Evolutionary conservation across 1,140 invertebrate genomes (phyloP).

Genomic region (Zaprionus vittiger): DNA sequence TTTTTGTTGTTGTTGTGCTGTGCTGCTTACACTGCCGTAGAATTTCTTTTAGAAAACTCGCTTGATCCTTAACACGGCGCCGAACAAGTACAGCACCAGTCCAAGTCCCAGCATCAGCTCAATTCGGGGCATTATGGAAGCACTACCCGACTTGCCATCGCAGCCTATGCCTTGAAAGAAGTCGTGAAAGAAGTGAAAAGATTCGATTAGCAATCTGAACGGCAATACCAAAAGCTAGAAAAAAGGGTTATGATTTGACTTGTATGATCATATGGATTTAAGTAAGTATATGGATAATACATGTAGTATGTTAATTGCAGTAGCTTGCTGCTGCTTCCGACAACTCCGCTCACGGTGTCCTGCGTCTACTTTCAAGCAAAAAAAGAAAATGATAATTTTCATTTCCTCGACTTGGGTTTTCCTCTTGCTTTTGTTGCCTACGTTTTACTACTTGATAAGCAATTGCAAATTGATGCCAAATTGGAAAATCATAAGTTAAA

Average conservation of each 20-base stretch:
- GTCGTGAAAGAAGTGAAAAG: conserved; percentile 17
- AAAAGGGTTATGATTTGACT: conserved; percentile 17
- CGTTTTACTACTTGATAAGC: conserved; percentile 17
- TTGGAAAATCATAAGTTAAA: conserved; percentile 23
- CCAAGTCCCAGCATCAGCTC: conserved; percentile 54
- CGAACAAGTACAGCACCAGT: conserved; percentile 53
- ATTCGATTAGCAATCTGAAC: conserved; percentile 7
- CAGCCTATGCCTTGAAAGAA: conserved; percentile 56
- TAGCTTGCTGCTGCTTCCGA: not conserved
- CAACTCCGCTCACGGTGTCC: conserved; percentile 16
- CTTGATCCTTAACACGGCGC: conserved; percentile 50
- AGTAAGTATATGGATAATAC: not conserved
- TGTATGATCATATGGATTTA: conserved; percentile 14
- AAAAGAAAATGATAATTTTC: conserved; percentile 20
- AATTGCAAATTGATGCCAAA: conserved; percentile 16
- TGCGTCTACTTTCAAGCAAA: conserved; percentile 28
- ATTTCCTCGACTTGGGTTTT: not conserved
- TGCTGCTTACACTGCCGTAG: conserved; percentile 33
- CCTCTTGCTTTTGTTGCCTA: not conserved
- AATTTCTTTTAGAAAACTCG: conserved; percentile 78
- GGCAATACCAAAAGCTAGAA: not conserved
- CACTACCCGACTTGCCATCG: conserved; percentile 60
- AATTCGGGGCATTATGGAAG: conserved; percentile 61
- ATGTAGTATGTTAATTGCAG: not conserved
- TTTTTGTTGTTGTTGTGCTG: not conserved